phyloP scores from a whole-genome alignment of 2,888 invertebrate genomes.

The Tachina grossa region DNA sequence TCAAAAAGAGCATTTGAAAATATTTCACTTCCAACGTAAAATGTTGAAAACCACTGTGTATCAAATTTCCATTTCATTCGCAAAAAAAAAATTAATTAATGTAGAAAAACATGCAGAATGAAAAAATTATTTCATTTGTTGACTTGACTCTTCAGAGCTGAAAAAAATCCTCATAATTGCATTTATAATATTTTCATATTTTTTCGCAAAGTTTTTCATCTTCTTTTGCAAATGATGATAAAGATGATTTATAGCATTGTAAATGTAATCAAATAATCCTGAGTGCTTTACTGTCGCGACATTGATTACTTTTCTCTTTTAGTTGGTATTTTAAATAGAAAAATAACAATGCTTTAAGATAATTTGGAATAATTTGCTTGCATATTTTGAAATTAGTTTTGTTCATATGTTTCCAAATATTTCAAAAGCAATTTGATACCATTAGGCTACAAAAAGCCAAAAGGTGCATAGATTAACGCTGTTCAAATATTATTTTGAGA shows the following conservation, averaged over 20 bases:
- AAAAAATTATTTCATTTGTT: not conserved
- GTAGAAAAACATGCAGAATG: not conserved
- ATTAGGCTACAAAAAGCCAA: not conserved
- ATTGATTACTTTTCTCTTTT: conserved; percentile 35
- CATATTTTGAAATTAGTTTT: not conserved
- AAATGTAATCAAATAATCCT: conserved; percentile 57
- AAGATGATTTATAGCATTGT: conserved; percentile 29
- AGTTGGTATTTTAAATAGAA: conserved; percentile 1
- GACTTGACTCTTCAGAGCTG: not conserved
- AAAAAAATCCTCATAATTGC: conserved; percentile 35
- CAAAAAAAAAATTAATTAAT: not conserved
- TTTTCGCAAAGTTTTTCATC: not conserved
- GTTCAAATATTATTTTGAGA: too few species aligned
- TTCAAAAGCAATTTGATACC: not conserved
- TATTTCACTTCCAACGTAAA: too few species aligned
- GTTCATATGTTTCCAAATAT: not conserved
- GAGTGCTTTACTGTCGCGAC: conserved; percentile 53
- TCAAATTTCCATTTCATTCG: not conserved
- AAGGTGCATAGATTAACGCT: too few species aligned
- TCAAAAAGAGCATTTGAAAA: too few species aligned
- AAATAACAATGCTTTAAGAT: not conserved
- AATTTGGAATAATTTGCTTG: not conserved
- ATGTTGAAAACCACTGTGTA: too few species aligned
- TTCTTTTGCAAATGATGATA: not conserved
- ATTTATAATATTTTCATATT: conserved; percentile 17